Percentiles rank a stretch among this genome's conserved stretches.
phyloP scores from a whole-genome alignment of 2,797 vertebrate species.

The Dermochelys coriacea region DNA sequence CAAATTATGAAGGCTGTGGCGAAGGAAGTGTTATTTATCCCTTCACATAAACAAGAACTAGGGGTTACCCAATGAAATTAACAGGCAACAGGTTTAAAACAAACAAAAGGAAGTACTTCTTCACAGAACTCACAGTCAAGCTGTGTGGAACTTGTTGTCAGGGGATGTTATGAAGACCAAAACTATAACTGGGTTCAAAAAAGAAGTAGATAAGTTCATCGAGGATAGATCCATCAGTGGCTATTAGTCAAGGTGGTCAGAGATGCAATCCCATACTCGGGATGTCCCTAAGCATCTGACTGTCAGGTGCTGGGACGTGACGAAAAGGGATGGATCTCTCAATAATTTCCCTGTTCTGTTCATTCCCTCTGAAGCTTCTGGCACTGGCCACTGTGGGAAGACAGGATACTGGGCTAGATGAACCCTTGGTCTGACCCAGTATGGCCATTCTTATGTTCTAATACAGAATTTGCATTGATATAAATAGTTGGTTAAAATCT shows the following conservation, averaged over 20 bases:
- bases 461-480: constrained; percentile 53
- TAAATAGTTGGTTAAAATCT: constrained; percentile 62
- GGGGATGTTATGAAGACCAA: background rate
- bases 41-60: background rate
- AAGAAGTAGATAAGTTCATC: background rate
- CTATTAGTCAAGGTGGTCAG: too few relatives aligned
- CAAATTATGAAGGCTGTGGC: background rate
- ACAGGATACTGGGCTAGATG: too few relatives aligned
- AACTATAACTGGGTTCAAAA: background rate
- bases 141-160: background rate
- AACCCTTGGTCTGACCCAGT: too few relatives aligned
- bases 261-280: too few relatives aligned
- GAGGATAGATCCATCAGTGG: background rate
- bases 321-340: too few relatives aligned
- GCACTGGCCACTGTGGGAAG: too few relatives aligned
- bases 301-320: too few relatives aligned
- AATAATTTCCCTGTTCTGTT: too few relatives aligned
- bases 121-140: background rate
- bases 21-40: background rate
- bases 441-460: background rate
- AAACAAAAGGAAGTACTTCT: background rate
- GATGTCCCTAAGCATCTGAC: too few relatives aligned
- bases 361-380: too few relatives aligned
- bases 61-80: background rate
- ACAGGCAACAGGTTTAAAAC: background rate